These are phyloP conservation scores for Erethizon dorsatum DNA, from an alignment of 2,797 vertebrate species.

Conservation along the genomic window DNA sequence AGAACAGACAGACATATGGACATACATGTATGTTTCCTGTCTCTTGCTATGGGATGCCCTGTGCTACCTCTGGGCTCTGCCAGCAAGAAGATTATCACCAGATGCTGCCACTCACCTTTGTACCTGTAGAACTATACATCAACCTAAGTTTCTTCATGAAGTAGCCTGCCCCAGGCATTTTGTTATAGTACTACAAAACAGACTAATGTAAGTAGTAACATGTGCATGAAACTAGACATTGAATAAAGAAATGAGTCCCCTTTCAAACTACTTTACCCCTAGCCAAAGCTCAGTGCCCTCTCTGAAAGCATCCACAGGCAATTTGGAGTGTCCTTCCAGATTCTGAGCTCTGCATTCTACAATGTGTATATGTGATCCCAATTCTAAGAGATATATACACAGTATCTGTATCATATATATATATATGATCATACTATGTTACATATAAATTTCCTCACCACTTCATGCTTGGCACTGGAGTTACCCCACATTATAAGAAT, in stretches of 20 bases:
- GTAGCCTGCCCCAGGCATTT: background rate
- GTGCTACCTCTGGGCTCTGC: background rate
- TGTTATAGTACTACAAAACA: background rate
- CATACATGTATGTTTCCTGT: background rate
- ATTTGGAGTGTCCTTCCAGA: background rate
- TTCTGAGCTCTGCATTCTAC: background rate
- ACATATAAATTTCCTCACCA: background rate
- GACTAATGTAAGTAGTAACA: too few relatives aligned
- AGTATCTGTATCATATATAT: background rate
- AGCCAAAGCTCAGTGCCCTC: background rate
- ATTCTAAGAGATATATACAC: background rate
- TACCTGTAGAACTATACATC: background rate
- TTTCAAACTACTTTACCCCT: background rate
- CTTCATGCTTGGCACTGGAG: background rate
- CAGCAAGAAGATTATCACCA: background rate
- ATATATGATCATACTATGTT: background rate
- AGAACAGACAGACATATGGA: background rate
- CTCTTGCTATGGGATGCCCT: too few relatives aligned
- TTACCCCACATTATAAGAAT: background rate
- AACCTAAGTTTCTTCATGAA: background rate
- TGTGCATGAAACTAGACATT: background rate
- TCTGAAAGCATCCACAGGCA: background rate
- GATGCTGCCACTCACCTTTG: too few relatives aligned
- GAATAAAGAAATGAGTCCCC: background rate
- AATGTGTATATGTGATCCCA: background rate